Conservation (phyloP, 2,888 invertebrate species). For the Cordilura impudica region DNA sequence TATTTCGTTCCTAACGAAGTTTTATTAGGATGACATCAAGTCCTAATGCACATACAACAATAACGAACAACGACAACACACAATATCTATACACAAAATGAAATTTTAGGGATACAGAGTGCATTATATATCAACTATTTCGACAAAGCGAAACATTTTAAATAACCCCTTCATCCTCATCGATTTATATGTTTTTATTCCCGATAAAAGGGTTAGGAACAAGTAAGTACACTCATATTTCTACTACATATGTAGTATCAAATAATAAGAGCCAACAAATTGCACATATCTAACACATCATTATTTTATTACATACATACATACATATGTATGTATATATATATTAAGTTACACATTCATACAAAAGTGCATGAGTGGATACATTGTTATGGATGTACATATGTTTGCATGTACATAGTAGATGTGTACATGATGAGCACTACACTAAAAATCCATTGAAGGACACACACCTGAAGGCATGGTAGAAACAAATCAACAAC, state of each 20-base stretch:
- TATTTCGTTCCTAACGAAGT: constrained; percentile 27
- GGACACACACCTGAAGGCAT: constrained; percentile 57
- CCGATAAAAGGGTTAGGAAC: not conserved
- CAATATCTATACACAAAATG: no score
- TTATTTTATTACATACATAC: not conserved
- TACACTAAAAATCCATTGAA: constrained; percentile 34
- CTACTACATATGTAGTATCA: constrained; percentile 9
- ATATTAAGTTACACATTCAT: not conserved
- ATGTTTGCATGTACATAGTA: not conserved
- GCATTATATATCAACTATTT: not conserved
- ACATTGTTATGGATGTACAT: not conserved
- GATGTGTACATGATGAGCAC: constrained; percentile 33
- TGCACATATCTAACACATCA: constrained; percentile 19
- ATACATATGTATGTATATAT: not conserved
- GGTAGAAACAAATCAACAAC: constrained; percentile 23
- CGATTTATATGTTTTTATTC: constrained; percentile 16
- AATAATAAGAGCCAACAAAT: constrained; percentile 17
- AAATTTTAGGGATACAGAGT: constrained; percentile 20
- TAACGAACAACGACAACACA: not conserved
- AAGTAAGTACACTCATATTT: not conserved
- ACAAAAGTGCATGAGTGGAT: constrained; percentile 10
- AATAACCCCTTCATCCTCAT: constrained; percentile 23
- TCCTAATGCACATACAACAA: not conserved
- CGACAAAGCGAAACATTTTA: constrained; percentile 14
- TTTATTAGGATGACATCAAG: not conserved